Base-by-base conservation (phyloP, 64 coral and sea anemone species). In the Actinia tenebrosa region DNA sequence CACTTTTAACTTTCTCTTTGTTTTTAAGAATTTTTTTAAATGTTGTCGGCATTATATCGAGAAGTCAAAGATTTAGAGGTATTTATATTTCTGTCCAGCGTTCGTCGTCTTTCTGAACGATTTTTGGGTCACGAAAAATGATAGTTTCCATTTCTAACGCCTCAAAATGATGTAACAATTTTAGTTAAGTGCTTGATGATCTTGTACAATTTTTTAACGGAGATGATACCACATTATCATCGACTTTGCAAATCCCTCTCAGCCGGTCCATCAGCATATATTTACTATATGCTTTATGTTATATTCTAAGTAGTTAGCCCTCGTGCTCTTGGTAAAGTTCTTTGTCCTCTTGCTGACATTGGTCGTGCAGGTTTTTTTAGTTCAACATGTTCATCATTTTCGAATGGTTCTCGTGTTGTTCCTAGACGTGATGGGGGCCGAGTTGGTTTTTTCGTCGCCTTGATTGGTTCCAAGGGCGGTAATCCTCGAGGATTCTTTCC, bases 281-380 rank as follows among this genome's bases (percentile, higher is more conserved):
- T 50, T 5, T 50, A 50, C 4, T 30, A 75, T 66, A 20, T 20
- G 7, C n/a, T 18, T 25, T 75, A 43, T 30, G 14, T 20, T 23
- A 15, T 81, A 53, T 81, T 81, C 26, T 83, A 92, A 68, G 86
- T 27, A 14, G 90, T 92, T 45, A 92, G 80, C 9, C 90, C 90
- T 92, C 89, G n/a, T 47, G 84, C 68, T 13, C 83, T 17, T 42
- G 90, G 84, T 60, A 79, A 62, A 25, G 90, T 60, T 45, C 90
- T 79, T 15, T 82, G 90, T 10, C 90, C 90, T 23, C 61, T 60
- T 18, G 90, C 90, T 2, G 90, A 77, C 86, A 83, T 83, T 20
- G 90, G 90, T 84, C 90, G 66, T 14, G 85, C 37, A 44, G 85
- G 50, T 19, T 78, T 69, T 85, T 85, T 85, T 10, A 59, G 50